These are phyloP conservation scores for Zingel zingel DNA, from an alignment of 2,113 vertebrate species.

Conservation along the genomic window DNA sequence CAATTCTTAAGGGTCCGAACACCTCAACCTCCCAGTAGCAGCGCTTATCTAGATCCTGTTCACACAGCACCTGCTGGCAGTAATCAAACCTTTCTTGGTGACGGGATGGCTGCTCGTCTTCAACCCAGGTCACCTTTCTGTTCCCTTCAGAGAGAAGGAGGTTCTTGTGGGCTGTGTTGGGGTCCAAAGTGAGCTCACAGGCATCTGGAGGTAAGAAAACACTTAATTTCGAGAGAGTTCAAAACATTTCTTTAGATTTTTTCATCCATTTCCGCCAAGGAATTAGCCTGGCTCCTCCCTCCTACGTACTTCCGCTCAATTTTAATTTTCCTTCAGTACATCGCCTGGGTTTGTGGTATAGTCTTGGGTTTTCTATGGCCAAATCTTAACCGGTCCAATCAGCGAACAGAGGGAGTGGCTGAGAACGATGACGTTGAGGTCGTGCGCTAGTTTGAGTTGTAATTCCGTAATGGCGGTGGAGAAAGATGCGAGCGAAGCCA, in stretches of 20 bases:
- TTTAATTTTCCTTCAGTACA: too few species aligned
- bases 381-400: too few species aligned
- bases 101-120: neutral
- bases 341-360: too few species aligned
- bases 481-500: too few species aligned
- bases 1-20: constrained; percentile 22
- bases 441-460: too few species aligned
- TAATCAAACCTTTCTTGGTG: constrained; percentile 28
- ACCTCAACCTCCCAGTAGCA: constrained; percentile 72
- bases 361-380: too few species aligned
- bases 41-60: constrained; percentile 33
- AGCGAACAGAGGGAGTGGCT: too few species aligned
- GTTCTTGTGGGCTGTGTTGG: constrained; percentile 28
- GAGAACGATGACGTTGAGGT: too few species aligned
- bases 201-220: constrained; percentile 65
- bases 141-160: constrained; percentile 61
- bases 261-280: too few species aligned
- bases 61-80: constrained; percentile 51
- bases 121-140: constrained; percentile 54
- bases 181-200: constrained; percentile 37
- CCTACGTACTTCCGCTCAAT: too few species aligned
- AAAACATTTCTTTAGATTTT: neutral
- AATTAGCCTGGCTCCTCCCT: too few species aligned
- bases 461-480: too few species aligned
- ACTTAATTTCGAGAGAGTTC: neutral